Evolutionary conservation across 2,113 vertebrate genomes (phyloP).

Genomic region (Xyrauchen texanus): DNA sequence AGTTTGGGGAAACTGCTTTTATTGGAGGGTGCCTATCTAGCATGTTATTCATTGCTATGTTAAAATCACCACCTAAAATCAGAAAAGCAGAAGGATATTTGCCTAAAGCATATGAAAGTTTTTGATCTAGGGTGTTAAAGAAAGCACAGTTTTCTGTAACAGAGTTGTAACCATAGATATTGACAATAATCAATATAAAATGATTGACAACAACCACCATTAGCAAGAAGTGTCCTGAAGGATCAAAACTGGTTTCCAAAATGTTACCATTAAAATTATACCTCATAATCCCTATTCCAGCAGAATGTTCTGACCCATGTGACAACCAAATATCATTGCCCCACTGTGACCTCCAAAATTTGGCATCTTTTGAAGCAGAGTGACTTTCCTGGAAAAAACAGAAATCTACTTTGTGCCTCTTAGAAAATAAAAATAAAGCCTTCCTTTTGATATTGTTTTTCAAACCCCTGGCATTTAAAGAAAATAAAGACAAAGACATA

Average conservation of each 20-base stretch:
- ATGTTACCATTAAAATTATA: no score
- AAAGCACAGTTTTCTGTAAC: background rate
- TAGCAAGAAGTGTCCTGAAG: background rate
- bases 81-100: background rate
- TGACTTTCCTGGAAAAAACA: no score
- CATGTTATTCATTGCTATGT: background rate
- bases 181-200: background rate
- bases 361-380: background rate
- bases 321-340: background rate
- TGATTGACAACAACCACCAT: background rate
- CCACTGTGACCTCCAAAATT: background rate
- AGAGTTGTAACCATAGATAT: background rate
- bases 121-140: background rate
- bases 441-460: background rate
- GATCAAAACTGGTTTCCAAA: no score
- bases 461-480: slow-evolving; percentile 1
- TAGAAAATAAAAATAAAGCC: background rate
- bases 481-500: background rate
- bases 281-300: background rate
- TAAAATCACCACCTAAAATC: background rate
- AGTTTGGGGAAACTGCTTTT: background rate
- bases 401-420: no score
- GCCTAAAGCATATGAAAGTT: background rate
- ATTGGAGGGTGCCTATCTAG: background rate
- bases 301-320: background rate